Base-by-base conservation (phyloP, 2,113 vertebrate genomes). In the Crypturellus undulatus region DNA sequence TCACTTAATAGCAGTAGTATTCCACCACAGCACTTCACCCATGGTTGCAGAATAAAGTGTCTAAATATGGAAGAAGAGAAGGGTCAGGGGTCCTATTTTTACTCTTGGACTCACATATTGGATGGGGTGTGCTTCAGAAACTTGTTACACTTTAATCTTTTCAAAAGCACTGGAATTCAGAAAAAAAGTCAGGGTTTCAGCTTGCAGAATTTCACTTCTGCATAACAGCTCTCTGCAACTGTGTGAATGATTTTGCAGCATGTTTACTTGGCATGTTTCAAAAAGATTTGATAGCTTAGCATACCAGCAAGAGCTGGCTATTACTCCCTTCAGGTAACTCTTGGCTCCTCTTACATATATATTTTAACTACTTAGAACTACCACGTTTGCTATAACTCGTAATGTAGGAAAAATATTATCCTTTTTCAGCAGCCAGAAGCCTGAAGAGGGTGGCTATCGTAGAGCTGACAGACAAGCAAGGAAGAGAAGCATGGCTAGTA, bases 1-100 rank as follows among this genome's bases (percentile, higher is more conserved):
- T 97, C 96, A 96, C 83, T 97, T 97, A 97, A 95, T 89, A 96
- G 96, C 93, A 96, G 88, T 78, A 71, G 85, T 81, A 94, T 95
- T 97, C 89, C 70, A 80, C 90, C 94, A 54, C 56, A 87, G 58
- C 60, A 56, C 82, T 94, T 96, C 91, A 81, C 90, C 75, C 91
- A 91, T 12, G 15, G 78, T 95, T 96, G 85, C 68, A 94, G 90
- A 84, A 71, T 91, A 94, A 92, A 89, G 26, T 77, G 64, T 89
- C 90, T 85, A 94, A 88, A 95, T 58, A 82, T 38, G 32, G 60
- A 87, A 90, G 49, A 92, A 92, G 51, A 67, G 40, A 67, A 75
- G 93, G 83, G 90, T 94, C 78, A 93, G 73, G 85, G 25, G 59
- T 94, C 40, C 64, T 85, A 51, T 69, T 96, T 84, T 86, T 51